Evolutionary conservation across 1,140 invertebrate species (phyloP), one percentile per base, ranked within the genome.

Genomic region (Nymphalis io): DNA sequence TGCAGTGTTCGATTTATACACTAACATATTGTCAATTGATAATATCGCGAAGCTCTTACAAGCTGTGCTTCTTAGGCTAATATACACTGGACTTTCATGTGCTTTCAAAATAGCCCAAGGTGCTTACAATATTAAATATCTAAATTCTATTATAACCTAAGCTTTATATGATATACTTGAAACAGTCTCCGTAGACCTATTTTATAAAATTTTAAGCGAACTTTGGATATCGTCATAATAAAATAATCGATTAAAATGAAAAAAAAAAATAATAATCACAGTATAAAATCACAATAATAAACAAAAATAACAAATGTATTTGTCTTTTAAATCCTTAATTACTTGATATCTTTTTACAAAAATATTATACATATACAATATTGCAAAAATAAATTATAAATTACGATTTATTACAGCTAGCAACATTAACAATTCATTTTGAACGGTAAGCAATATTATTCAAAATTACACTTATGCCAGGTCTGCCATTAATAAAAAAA

Each of bases 391-490:
- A 84, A 82, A 86, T 81, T 83, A 79, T 81, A 84, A 83, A 76
- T 76, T 82, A 85, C 76, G 59, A 76, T 81, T 80, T 76, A 79
- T 82, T 84, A 87, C 69, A 83, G 67, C 82, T 91, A 89, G 82
- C 80, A 89, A 88, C 85, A 88, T 86, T 83, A 87, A 87, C 84
- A 88, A 88, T 87, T 83, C 71, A 74, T 77, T 73, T 79, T 64
- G 74, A 87, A 89, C 85, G 81, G 72, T 88, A 88, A 89, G 86
- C 86, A 88, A 89, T 84, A 85, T 76, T 74, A 78, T 79, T 81
- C 75, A 76, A 87, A 84, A 83, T 79, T 72, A 72, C 63, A 68
- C 20, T 61, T 38, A 59, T 68, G 57, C 72, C 72, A 68, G 77
- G 75, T 80, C 79, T 87, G 81, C 83, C 83, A 84, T 66, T 76